Evolutionary conservation across 2,797 vertebrate species (phyloP).

Genomic region (Sebastes glaucus): DNA sequence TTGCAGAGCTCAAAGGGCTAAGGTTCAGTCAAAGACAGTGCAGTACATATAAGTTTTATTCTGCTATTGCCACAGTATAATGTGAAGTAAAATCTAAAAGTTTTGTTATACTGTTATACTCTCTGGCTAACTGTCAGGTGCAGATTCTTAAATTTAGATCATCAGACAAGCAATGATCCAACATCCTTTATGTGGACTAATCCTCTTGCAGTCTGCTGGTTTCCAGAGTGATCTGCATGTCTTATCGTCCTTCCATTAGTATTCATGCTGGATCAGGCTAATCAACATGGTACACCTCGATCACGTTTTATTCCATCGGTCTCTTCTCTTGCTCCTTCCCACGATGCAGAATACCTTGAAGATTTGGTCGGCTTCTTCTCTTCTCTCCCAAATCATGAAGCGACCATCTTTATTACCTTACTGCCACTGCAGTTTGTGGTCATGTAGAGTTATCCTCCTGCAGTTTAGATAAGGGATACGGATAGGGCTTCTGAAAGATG

Average conservation of each 20-base stretch:
- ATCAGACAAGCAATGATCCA: not conserved
- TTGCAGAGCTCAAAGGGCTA: not conserved
- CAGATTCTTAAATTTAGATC: not conserved
- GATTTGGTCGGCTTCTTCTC: not conserved
- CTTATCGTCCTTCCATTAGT: constrained; percentile 1
- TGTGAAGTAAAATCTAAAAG: not conserved
- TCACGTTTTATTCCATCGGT: not conserved
- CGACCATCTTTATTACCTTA: not conserved
- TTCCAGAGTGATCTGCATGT: constrained; percentile 7
- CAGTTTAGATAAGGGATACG: not conserved
- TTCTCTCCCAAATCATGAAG: not conserved
- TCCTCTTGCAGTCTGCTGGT: not conserved
- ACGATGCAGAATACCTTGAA: not conserved
- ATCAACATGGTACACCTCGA: constrained; percentile 20
- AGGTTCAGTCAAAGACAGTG: not conserved
- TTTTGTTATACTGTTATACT: not conserved
- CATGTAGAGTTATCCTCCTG: not conserved
- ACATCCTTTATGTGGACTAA: not conserved
- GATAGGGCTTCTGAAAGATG: not conserved
- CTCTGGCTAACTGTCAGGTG: not conserved
- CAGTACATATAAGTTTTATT: not conserved
- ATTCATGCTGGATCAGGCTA: constrained; percentile 19
- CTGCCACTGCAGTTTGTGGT: not conserved
- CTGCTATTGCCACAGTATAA: not conserved
- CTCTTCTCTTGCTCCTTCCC: not conserved